Evolutionary conservation across 2,888 invertebrate species (phyloP).

Genomic region (Rugalucina vietnamica): DNA sequence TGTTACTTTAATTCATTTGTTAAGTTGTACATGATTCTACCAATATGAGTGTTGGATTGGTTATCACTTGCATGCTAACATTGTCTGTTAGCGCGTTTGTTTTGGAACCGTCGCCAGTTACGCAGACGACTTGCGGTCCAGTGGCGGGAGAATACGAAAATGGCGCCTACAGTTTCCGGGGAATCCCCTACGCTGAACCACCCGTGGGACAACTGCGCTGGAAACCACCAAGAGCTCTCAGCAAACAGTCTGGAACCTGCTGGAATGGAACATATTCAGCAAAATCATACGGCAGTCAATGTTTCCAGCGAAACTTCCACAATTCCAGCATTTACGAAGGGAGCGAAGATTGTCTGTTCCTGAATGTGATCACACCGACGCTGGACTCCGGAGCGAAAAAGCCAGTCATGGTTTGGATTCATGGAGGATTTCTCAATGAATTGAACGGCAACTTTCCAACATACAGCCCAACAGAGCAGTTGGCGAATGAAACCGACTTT

Average conservation of each 20-base stretch:
- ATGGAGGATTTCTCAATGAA: conserved; percentile 75
- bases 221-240: conserved; percentile 63
- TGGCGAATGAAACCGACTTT: conserved; percentile 91
- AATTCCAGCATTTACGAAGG: conserved; percentile 52
- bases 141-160: conserved; percentile 59
- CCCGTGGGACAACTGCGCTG: conserved; percentile 63
- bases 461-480: conserved; percentile 88
- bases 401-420: conserved; percentile 81
- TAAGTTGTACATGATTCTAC: no score
- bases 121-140: conserved; percentile 64
- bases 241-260: conserved; percentile 53
- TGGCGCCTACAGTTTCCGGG: conserved; percentile 63
- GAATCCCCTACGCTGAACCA: conserved; percentile 72
- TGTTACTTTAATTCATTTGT: no score
- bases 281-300: conserved; percentile 57
- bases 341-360: conserved; percentile 49
- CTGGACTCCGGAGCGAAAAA: conserved; percentile 63
- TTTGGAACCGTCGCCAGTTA: not conserved
- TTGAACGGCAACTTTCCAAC: conserved; percentile 67
- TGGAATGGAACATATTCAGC: conserved; percentile 67
- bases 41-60: no score
- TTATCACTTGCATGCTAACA: no score
- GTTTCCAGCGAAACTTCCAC: conserved; percentile 58
- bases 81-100: no score
- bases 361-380: conserved; percentile 78